Evolutionary conservation across 2,113 vertebrate species (phyloP).

Genomic region (Synodontis membranacea): DNA sequence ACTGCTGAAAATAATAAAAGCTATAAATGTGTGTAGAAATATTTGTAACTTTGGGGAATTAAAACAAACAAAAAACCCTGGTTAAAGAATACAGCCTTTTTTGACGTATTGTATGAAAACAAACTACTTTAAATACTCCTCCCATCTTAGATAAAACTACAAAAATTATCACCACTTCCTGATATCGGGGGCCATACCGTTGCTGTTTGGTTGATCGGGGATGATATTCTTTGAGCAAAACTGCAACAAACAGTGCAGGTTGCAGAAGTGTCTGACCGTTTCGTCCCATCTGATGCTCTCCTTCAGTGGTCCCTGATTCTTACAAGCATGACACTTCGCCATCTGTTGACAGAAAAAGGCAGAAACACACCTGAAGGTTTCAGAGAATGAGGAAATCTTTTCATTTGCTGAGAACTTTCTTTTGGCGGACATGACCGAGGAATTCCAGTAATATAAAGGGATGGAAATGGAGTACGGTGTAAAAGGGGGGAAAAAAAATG

Average conservation of each 20-base stretch:
- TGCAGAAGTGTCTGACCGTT: slow-evolving; percentile 92
- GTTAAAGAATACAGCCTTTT: too few relatives aligned
- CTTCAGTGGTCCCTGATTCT: slow-evolving; percentile 88
- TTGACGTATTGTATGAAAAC: background rate
- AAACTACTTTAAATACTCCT: background rate
- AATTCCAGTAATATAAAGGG: too few relatives aligned
- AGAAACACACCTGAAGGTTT: background rate
- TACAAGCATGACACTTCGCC: slow-evolving; percentile 91
- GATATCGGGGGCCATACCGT: slow-evolving; percentile 59
- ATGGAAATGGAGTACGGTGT: too few relatives aligned
- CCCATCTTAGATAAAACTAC: background rate
- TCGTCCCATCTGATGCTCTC: slow-evolving; percentile 92
- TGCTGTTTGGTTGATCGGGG: slow-evolving; percentile 70
- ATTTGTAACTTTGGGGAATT: too few relatives aligned
- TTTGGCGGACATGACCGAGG: background rate
- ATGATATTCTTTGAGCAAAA: slow-evolving; percentile 78
- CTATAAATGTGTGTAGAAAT: too few relatives aligned
- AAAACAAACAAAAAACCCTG: too few relatives aligned
- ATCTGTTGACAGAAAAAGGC: slow-evolving; percentile 73
- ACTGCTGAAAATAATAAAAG: too few relatives aligned
- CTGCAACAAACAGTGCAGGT: slow-evolving; percentile 85
- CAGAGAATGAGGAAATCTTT: background rate
- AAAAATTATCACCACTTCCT: slow-evolving; percentile 22
- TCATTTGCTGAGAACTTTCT: background rate
- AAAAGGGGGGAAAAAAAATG: too few relatives aligned